Evolutionary conservation across 2,888 invertebrate species (phyloP).

Genomic region (Leucania comma): DNA sequence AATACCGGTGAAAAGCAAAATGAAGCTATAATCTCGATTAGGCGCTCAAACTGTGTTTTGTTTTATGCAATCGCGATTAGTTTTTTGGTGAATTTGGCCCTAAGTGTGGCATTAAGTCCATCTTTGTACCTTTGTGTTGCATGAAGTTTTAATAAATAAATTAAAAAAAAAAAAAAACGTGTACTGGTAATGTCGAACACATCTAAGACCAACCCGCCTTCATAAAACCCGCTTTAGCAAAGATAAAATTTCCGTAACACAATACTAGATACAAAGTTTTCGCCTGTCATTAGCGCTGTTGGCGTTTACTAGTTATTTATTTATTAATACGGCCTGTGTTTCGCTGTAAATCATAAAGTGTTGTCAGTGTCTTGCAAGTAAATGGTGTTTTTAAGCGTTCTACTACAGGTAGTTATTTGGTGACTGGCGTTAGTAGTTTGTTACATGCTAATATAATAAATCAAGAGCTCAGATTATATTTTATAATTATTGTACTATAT

Average conservation of each 20-base stretch:
- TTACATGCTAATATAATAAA: not conserved
- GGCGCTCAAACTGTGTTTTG: too few relatives aligned
- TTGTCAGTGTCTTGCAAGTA: slow-evolving; percentile 47
- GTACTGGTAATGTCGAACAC: too few relatives aligned
- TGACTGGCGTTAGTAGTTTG: slow-evolving; percentile 16
- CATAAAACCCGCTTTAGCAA: slow-evolving; percentile 43
- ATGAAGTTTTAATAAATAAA: too few relatives aligned
- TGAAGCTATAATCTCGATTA: too few relatives aligned
- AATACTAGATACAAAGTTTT: slow-evolving; percentile 64
- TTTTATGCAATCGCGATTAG: too few relatives aligned
- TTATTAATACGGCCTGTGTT: slow-evolving; percentile 58
- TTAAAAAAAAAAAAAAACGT: too few relatives aligned
- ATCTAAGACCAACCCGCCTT: too few relatives aligned
- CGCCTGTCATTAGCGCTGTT: slow-evolving; percentile 57
- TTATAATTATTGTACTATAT: not conserved
- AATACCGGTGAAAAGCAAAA: too few relatives aligned
- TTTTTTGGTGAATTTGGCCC: too few relatives aligned
- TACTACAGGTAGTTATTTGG: slow-evolving; percentile 24
- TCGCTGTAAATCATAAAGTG: slow-evolving; percentile 60
- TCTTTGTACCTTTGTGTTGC: too few relatives aligned
- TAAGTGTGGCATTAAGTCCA: too few relatives aligned
- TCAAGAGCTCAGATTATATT: not conserved
- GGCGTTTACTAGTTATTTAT: slow-evolving; percentile 61
- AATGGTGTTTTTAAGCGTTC: slow-evolving; percentile 50
- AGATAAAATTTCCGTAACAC: slow-evolving; percentile 68